A percentile compares a stretch with the other conserved stretches of the same genome.
phyloP scores from a whole-genome alignment of 2,113 vertebrate genomes.

The Dendrocopos noguchii region DNA sequence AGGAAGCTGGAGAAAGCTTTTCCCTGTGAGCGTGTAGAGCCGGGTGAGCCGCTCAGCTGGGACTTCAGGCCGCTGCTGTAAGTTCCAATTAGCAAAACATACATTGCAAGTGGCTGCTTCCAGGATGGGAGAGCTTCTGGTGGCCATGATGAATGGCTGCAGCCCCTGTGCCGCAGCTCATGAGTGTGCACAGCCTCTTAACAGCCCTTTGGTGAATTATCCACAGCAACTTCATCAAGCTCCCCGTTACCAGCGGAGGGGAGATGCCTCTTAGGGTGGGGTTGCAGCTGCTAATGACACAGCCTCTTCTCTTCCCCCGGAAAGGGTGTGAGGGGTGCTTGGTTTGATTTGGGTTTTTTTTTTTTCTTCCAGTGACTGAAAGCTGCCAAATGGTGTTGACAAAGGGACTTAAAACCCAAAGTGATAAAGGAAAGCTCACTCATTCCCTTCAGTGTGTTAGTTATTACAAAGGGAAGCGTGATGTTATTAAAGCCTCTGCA shows the following conservation, averaged over 20 bases:
- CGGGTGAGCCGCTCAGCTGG: constrained; percentile 42
- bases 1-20: constrained; percentile 25
- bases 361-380: background rate
- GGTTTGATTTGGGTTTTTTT: no score
- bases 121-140: background rate
- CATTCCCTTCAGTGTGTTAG: background rate
- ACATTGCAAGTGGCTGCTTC: constrained; percentile 9
- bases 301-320: background rate
- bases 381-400: background rate
- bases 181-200: background rate
- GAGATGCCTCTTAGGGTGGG: background rate
- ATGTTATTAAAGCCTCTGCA: background rate
- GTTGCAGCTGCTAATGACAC: background rate
- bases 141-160: background rate
- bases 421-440: background rate
- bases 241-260: background rate
- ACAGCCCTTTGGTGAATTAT: background rate
- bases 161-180: background rate
- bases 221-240: background rate
- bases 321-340: background rate
- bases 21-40: background rate
- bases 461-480: background rate
- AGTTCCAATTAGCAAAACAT: constrained; percentile 59
- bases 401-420: background rate
- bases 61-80: background rate